A percentile compares a stretch with the other conserved stretches of the same genome.
These are phyloP conservation scores for Hydriomena furcata DNA, from an alignment of 2,888 invertebrate species.

Conservation along the genomic window DNA sequence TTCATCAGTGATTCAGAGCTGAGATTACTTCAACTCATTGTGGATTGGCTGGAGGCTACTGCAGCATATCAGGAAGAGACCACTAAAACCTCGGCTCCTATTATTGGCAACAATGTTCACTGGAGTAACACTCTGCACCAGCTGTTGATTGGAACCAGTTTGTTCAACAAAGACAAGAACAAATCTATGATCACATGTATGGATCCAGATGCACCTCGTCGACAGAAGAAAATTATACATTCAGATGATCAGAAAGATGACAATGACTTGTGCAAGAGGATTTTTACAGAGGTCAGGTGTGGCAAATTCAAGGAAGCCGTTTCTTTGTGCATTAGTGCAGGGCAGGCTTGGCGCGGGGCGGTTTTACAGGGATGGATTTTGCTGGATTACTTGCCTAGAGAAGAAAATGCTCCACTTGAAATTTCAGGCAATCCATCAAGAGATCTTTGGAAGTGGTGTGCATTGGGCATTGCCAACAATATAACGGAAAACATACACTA, in stretches of 20 bases:
- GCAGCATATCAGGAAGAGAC: conserved; percentile 91
- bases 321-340: conserved; percentile 91
- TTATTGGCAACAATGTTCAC: conserved; percentile 86
- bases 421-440: conserved; percentile 93
- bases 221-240: conserved; percentile 91
- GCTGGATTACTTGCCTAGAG: conserved; percentile 92
- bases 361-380: conserved; percentile 95
- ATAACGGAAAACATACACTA: conserved; percentile 81
- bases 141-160: conserved; percentile 79
- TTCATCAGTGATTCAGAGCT: conserved; percentile 81
- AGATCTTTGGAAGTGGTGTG: conserved; percentile 90
- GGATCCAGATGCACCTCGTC: conserved; percentile 95
- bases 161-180: conserved; percentile 74
- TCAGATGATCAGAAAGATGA: conserved; percentile 93
- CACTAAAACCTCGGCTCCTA: conserved; percentile 69
- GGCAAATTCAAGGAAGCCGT: conserved; percentile 94
- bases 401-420: conserved; percentile 75
- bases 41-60: conserved; percentile 96
- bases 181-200: conserved; percentile 85
- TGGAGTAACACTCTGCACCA: conserved; percentile 97
- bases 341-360: conserved; percentile 96
- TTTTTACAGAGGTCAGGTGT: conserved; percentile 91
- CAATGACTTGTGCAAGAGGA: conserved; percentile 77
- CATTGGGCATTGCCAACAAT: conserved; percentile 85
- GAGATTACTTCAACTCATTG: conserved; percentile 91